phyloP scores from a whole-genome alignment of 2,888 invertebrate species.

The Netelia inedita region DNA sequence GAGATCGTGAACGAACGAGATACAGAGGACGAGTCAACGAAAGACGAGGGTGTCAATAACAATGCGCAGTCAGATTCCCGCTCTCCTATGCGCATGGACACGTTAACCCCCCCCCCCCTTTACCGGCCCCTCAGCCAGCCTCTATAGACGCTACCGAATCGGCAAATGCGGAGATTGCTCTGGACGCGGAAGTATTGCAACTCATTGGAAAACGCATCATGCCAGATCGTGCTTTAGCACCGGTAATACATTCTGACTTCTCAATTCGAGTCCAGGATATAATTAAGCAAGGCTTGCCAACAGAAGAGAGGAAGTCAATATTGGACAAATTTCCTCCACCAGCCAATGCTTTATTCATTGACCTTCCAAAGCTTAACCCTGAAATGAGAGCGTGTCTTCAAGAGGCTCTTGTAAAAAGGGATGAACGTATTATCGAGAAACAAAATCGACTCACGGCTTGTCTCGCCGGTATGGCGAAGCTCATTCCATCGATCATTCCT shows the following conservation, averaged over 20 bases:
- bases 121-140: neutral
- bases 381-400: conserved; percentile 28
- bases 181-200: conserved; percentile 17
- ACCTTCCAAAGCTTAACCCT: conserved; percentile 38
- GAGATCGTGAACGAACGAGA: neutral
- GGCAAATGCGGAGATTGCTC: conserved; percentile 1
- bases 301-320: conserved; percentile 27
- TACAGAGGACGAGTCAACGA: neutral
- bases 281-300: conserved; percentile 60
- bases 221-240: conserved; percentile 3
- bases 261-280: conserved; percentile 40
- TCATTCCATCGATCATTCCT: neutral
- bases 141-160: conserved; percentile 12
- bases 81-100: neutral
- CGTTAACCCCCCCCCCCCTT: too few species aligned
- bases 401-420: conserved; percentile 35
- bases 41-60: neutral
- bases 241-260: conserved; percentile 13
- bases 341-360: conserved; percentile 10
- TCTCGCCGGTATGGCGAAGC: conserved; percentile 1
- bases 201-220: conserved; percentile 20
- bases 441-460: conserved; percentile 11
- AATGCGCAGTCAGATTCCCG: neutral
- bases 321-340: conserved; percentile 32
- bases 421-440: conserved; percentile 33